A percentile compares a stretch with the other conserved stretches of the same genome.
phyloP scores from a whole-genome alignment of 1,140 invertebrate genomes.

The Diorhabda sublineata region DNA sequence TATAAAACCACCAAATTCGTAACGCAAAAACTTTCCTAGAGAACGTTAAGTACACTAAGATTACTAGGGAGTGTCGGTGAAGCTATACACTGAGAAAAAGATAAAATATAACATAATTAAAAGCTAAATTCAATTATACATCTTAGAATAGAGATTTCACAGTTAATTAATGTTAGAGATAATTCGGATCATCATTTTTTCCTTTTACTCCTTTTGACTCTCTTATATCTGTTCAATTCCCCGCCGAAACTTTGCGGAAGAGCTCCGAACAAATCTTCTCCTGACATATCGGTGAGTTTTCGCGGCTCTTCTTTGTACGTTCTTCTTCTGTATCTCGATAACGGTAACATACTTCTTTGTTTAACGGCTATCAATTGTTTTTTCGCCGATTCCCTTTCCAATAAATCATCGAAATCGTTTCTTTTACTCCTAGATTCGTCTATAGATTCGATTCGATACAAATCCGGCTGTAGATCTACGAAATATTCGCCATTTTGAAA shows the following conservation, averaged over 20 bases:
- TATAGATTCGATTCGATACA: not conserved
- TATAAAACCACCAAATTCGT: too few relatives aligned
- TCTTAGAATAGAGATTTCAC: too few relatives aligned
- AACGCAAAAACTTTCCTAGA: too few relatives aligned
- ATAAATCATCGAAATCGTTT: slow-evolving; percentile 28
- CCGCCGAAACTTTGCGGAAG: slow-evolving; percentile 42
- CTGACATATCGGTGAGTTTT: slow-evolving; percentile 36
- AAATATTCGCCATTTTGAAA: slow-evolving; percentile 25
- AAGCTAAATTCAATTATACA: too few relatives aligned
- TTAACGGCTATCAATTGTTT: slow-evolving; percentile 31
- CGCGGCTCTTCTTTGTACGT: slow-evolving; percentile 25
- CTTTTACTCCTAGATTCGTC: slow-evolving; percentile 26
- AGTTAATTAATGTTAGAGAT: too few relatives aligned
- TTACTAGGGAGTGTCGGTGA: too few relatives aligned
- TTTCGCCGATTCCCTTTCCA: slow-evolving; percentile 28
- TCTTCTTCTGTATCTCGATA: slow-evolving; percentile 21
- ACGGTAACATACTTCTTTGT: slow-evolving; percentile 29
- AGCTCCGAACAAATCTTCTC: slow-evolving; percentile 43
- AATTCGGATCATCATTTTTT: not conserved
- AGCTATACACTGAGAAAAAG: too few relatives aligned
- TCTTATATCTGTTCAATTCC: slow-evolving; percentile 41
- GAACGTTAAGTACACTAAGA: too few relatives aligned
- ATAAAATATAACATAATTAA: too few relatives aligned
- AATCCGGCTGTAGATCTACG: slow-evolving; percentile 23
- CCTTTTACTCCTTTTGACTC: slow-evolving; percentile 34